Conservation (phyloP, 2,888 invertebrate species). For the Empis livida region DNA sequence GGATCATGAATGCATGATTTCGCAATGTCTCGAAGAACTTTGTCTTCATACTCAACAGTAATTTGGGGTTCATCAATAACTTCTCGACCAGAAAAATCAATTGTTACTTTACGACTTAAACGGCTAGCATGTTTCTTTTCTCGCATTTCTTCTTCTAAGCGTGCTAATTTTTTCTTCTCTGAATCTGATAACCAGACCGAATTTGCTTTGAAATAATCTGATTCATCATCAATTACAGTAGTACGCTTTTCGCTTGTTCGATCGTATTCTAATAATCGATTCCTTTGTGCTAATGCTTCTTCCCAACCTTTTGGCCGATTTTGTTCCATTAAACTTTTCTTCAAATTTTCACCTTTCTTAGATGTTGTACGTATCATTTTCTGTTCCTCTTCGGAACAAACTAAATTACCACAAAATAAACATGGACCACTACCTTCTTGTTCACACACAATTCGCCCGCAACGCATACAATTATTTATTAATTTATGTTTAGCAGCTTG, state of each 20-base stretch:
- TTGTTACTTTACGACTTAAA: conserved; percentile 51
- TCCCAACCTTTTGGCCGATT: conserved; percentile 48
- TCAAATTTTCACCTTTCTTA: conserved; percentile 53
- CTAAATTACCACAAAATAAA: conserved; percentile 77
- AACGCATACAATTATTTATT: conserved; percentile 84
- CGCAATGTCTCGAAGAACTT: conserved; percentile 32
- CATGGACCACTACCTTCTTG: conserved; percentile 98
- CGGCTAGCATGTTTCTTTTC: conserved; percentile 57
- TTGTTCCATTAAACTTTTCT: conserved; percentile 49
- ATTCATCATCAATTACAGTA: conserved; percentile 64
- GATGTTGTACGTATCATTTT: conserved; percentile 49
- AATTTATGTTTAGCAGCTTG: conserved; percentile 82
- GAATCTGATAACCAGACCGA: conserved; percentile 68
- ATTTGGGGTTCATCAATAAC: conserved; percentile 38
- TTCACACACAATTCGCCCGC: conserved; percentile 88
- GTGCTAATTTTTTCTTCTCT: conserved; percentile 53
- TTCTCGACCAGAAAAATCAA: conserved; percentile 61
- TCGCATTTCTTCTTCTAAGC: conserved; percentile 52
- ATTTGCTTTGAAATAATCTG: conserved; percentile 76
- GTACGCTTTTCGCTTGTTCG: conserved; percentile 49
- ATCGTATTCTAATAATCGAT: conserved; percentile 74
- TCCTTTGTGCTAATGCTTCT: conserved; percentile 62
- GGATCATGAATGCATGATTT: conserved; percentile 18
- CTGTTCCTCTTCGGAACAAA: conserved; percentile 63
- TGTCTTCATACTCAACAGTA: conserved; percentile 32